Evolutionary conservation across 1,140 invertebrate genomes (phyloP), one percentile per base, ranked within the genome.

Genomic region (Drosophila sechellia): DNA sequence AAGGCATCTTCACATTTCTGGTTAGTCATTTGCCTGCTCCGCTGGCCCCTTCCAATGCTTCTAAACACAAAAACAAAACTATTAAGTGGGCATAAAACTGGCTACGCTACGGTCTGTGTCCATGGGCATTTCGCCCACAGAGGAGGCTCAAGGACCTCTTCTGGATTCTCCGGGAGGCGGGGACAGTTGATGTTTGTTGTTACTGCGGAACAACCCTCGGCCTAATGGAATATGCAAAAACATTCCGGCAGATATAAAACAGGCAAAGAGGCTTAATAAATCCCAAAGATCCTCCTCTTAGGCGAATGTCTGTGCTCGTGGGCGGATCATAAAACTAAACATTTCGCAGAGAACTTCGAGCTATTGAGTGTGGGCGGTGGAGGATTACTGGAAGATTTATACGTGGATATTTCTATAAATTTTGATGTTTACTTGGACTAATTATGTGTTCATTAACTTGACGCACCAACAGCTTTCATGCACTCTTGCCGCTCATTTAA

Each of bases 51-150:
- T 65, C 65, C 31, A 31, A 55, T 37, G 69, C 77, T 74, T 71
- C 77, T 73, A 84, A 25, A 68, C 45, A 85, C 83, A 66, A 85
- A 86, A 81, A 81, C 78, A 86, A 86, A 87, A 86, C 83, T 87
- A 86, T 86, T 86, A 86, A 81, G 81, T 86, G 81, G 81, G 81
- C 81, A 85, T 84, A 84, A 84, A 77, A 86, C 77, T 85, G 60
- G 59, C 49, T 22, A 75, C 52, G 59, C 43, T 22, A 75, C 52
- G 55, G 73, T 50, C 52, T 40, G 25, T 22, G 40, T 42, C 40
- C 15, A 56, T 64, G 69, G 56, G 72, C 37, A 75, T 66, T 60
- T 50, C 27, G 27, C 48, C 20, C 35, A 43, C 34, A 13, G n/a
- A 42, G 40, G 8, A 35, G 40, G 45, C 63, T 80, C 39, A 77